A percentile compares a stretch with the other conserved stretches of the same genome.
Evolutionary conservation across 2,113 vertebrate genomes (phyloP).

Genomic region (Peucedramus taeniatus): DNA sequence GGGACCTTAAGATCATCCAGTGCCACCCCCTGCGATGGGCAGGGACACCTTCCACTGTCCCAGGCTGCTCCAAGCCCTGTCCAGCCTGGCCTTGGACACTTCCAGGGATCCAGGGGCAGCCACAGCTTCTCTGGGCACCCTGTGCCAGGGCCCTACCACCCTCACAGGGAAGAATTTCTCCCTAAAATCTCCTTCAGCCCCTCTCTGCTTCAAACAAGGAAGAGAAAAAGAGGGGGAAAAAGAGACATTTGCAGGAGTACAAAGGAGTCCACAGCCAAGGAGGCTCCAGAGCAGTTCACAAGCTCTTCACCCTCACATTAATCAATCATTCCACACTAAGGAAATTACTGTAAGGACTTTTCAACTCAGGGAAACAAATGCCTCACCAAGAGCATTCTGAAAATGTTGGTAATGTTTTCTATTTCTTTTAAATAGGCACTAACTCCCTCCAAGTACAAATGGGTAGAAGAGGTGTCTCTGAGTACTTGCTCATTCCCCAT

Average conservation of each 20-base stretch:
- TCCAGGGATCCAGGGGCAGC: background rate
- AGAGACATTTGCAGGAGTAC: background rate
- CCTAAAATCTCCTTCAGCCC: background rate
- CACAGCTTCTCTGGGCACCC: background rate
- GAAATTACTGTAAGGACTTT: background rate
- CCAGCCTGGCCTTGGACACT: background rate
- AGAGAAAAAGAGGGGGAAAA: too few species aligned
- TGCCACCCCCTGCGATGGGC: background rate
- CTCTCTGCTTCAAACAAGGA: background rate
- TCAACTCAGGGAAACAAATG: background rate
- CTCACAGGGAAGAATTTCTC: background rate
- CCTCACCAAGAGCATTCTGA: background rate
- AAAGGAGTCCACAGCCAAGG: background rate
- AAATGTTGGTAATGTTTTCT: background rate
- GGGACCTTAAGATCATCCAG: background rate
- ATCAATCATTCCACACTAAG: background rate
- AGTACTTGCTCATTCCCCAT: background rate
- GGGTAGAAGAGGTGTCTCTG: background rate
- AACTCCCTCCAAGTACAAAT: background rate
- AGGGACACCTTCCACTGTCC: background rate
- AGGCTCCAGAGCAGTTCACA: background rate
- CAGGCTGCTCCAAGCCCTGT: fast-evolving
- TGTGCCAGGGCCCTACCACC: fast-evolving
- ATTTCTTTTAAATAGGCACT: background rate
- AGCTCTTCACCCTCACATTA: background rate